phyloP scores from a whole-genome alignment of 2,888 invertebrate species.

The Strigamia transsilvanica region DNA sequence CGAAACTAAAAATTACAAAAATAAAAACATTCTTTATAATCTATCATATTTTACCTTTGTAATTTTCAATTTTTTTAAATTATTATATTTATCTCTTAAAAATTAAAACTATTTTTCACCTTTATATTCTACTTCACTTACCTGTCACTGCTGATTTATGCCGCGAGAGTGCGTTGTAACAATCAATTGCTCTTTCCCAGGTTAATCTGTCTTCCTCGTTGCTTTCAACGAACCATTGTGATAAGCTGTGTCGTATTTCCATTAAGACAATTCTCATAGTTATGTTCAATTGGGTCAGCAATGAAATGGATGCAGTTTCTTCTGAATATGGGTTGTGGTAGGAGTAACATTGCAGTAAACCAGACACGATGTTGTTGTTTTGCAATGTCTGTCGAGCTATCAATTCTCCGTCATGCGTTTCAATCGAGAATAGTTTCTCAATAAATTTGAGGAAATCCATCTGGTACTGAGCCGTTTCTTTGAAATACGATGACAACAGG shows the following conservation, averaged over 20 bases:
- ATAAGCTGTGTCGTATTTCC: neutral
- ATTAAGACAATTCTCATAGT: neutral
- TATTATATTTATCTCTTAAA: neutral
- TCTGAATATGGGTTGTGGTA: neutral
- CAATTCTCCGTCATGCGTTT: neutral
- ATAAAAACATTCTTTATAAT: neutral
- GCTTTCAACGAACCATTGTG: neutral
- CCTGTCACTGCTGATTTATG: neutral
- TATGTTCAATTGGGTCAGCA: neutral
- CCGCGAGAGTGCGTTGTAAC: neutral
- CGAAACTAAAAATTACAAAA: conserved; percentile 14
- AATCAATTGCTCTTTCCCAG: neutral
- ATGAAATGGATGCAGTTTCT: neutral
- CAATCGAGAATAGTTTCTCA: neutral
- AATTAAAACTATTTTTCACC: neutral
- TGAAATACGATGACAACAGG: neutral
- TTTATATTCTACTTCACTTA: neutral
- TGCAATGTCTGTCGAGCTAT: neutral
- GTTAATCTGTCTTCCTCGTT: neutral
- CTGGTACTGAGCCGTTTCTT: neutral
- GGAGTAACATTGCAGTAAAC: neutral
- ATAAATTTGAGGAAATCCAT: neutral
- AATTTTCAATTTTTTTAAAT: neutral
- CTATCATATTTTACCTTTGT: neutral
- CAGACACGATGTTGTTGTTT: neutral